Evolutionary conservation across 1,140 invertebrate genomes (phyloP).

Genomic region (Cyclargus thomasi): DNA sequence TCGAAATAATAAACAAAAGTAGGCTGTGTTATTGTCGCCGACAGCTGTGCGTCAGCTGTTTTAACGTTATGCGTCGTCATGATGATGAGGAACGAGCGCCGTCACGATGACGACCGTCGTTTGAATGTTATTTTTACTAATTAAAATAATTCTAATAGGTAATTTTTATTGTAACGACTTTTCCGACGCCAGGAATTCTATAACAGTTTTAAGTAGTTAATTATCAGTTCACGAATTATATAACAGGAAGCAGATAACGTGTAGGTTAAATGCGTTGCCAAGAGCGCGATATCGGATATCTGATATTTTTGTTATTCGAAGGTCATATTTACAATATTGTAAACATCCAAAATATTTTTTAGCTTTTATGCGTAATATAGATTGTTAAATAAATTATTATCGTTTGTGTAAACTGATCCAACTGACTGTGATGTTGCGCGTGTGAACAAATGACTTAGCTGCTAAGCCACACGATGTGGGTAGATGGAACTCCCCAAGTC

Average conservation of each 20-base stretch:
- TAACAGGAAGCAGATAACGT: not conserved
- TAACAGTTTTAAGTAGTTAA: not conserved
- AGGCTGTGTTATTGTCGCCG: not conserved
- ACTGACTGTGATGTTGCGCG: conserved; percentile 7
- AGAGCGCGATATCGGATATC: not conserved
- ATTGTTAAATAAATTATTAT: not conserved
- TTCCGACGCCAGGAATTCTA: not conserved
- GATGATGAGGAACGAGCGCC: too few species aligned
- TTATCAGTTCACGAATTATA: not conserved
- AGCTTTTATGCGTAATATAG: not conserved
- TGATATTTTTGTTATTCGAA: not conserved
- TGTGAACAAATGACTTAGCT: conserved; percentile 4
- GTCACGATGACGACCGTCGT: not conserved
- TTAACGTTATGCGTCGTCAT: too few species aligned
- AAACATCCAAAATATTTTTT: not conserved
- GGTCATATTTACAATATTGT: not conserved
- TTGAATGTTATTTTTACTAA: not conserved
- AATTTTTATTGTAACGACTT: not conserved
- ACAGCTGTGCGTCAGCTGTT: too few species aligned
- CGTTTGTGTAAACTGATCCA: not conserved
- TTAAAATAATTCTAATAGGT: not conserved
- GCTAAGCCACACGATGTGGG: not conserved
- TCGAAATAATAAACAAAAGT: not conserved
- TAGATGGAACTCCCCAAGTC: not conserved
- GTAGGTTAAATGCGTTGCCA: not conserved